A percentile compares a stretch with the other conserved stretches of the same genome.
phyloP scores from a whole-genome alignment of 2,113 vertebrate genomes.

The Hypomesus transpacificus region DNA sequence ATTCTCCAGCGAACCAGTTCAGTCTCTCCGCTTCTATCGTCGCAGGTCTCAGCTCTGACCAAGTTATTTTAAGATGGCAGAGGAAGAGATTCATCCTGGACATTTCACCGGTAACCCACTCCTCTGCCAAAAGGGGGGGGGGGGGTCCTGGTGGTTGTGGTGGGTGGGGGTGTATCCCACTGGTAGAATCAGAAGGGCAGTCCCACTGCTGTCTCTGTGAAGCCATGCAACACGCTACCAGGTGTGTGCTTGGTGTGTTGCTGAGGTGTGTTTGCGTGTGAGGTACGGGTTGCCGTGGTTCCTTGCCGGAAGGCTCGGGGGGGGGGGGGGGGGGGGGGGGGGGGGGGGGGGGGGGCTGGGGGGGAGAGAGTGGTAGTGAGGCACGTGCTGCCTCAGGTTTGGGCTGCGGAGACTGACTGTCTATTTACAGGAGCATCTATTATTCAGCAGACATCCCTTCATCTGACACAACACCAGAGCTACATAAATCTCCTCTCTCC shows the following conservation, averaged over 20 bases:
- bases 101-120: no score
- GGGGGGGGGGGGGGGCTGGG: conserved; percentile 22
- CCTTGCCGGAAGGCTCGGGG: neutral
- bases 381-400: conserved; percentile 16
- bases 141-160: no score
- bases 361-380: neutral
- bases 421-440: conserved; percentile 73
- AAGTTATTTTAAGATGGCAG: no score
- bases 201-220: neutral
- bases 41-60: no score
- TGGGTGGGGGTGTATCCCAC: no score
- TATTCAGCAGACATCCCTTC: conserved; percentile 64
- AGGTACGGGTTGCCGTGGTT: neutral
- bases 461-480: conserved; percentile 52
- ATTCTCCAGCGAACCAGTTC: no score
- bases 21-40: no score
- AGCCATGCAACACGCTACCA: neutral
- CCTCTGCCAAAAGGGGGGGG: no score
- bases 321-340: conserved; percentile 16
- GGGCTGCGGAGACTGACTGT: conserved; percentile 19
- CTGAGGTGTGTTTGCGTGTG: conserved; percentile 8
- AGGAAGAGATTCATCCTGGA: no score
- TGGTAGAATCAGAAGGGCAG: no score
- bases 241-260: neutral
- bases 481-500: conserved; percentile 58